Conservation (phyloP, 2,113 vertebrate genomes). For the Oenanthe melanoleuca region DNA sequence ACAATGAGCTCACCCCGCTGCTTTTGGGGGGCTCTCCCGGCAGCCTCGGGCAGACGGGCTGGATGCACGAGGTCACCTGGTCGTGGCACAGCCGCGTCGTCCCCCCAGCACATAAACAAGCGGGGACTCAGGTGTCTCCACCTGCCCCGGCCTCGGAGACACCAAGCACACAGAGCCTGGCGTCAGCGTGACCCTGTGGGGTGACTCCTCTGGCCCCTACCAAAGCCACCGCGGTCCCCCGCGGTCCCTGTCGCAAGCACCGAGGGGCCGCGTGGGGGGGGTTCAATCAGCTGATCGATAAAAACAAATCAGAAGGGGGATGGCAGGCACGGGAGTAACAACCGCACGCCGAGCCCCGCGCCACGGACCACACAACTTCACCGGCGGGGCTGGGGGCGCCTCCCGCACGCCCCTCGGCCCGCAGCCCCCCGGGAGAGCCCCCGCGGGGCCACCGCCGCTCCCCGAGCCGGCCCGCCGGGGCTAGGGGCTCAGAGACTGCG, state of each 20-base stretch:
- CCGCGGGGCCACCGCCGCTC: background rate
- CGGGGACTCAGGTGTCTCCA: background rate
- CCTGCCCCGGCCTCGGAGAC: background rate
- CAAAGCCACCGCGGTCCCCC: background rate
- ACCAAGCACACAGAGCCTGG: background rate
- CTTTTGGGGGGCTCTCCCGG: background rate
- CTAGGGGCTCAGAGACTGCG: background rate
- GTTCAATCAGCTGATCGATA: slow-evolving; percentile 42
- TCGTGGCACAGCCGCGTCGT: background rate
- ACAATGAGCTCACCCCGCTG: slow-evolving; percentile 33
- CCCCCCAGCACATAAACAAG: background rate
- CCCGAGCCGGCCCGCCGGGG: background rate
- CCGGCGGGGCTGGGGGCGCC: background rate
- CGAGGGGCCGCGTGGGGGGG: background rate
- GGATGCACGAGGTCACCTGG: background rate
- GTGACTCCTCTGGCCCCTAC: background rate
- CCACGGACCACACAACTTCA: slow-evolving; percentile 5
- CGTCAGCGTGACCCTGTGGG: background rate
- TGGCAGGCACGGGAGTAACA: slow-evolving; percentile 21
- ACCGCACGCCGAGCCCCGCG: background rate
- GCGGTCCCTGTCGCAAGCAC: background rate
- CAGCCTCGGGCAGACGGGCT: background rate
- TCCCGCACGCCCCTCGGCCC: background rate
- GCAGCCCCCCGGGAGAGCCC: too few species aligned
- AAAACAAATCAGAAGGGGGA: slow-evolving; percentile 36